phyloP scores from a whole-genome alignment of 2,113 vertebrate genomes.

The Calidris pugnax region DNA sequence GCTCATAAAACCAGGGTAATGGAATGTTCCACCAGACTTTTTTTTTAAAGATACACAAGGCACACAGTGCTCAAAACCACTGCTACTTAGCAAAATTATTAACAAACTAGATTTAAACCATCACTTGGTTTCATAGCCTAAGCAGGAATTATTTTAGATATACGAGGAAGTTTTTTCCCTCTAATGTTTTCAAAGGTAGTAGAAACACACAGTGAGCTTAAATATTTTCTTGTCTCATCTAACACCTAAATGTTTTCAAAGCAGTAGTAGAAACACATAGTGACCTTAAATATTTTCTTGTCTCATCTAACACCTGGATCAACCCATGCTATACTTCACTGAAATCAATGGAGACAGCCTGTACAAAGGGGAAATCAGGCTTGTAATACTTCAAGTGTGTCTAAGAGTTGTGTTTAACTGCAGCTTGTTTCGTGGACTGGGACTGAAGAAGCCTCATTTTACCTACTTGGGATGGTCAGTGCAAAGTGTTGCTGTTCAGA shows the following conservation, averaged over 20 bases:
- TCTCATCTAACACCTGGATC: not conserved
- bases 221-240: not conserved
- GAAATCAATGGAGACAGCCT: not conserved
- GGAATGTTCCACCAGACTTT: not conserved
- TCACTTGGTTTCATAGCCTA: not conserved
- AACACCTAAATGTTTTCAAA: not conserved
- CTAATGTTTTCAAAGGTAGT: not conserved
- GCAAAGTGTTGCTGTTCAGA: not conserved
- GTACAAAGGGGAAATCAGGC: not conserved
- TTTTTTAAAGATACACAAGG: not conserved
- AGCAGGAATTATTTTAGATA: not conserved
- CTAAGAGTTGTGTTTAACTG: not conserved
- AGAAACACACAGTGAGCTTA: not conserved
- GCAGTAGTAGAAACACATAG: not conserved
- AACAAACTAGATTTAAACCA: not conserved
- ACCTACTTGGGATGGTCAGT: not conserved
- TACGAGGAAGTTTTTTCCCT: not conserved
- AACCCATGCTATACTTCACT: not conserved
- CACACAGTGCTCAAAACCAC: not conserved
- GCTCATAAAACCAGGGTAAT: slow-evolving; percentile 17
- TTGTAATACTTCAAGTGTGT: not conserved
- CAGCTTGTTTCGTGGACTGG: not conserved
- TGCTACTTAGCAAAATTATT: not conserved
- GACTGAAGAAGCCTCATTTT: not conserved
- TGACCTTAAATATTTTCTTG: not conserved